phyloP scores from a whole-genome alignment of 1,140 invertebrate genomes.

The Triops longicaudatus region DNA sequence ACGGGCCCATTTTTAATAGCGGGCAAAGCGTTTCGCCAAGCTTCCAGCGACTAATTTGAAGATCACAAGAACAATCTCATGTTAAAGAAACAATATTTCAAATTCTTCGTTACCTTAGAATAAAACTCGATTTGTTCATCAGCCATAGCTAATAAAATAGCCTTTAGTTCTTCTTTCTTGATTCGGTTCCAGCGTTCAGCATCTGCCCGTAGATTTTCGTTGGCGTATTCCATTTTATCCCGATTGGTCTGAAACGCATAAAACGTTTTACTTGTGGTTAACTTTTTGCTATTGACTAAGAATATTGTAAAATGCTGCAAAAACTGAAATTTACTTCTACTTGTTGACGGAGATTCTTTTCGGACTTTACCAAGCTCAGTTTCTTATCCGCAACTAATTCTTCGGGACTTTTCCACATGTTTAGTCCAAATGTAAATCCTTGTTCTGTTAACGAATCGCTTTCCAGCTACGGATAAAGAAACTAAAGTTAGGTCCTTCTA shows the following conservation, averaged over 20 bases:
- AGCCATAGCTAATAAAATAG: constrained; percentile 54
- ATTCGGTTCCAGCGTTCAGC: constrained; percentile 60
- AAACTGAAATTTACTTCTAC: constrained; percentile 42
- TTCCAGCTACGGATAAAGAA: constrained; percentile 24
- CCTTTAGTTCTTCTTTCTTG: constrained; percentile 57
- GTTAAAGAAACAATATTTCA: constrained; percentile 23
- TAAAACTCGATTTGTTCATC: constrained; percentile 60
- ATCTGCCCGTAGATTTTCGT: constrained; percentile 60
- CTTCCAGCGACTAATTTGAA: constrained; percentile 5
- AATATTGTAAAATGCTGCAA: no score
- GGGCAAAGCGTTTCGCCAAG: constrained; percentile 19
- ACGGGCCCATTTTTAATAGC: constrained; percentile 4
- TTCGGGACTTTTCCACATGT: constrained; percentile 47
- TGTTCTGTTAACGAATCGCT: constrained; percentile 23
- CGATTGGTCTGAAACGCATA: constrained; percentile 38
- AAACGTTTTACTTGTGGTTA: constrained; percentile 16
- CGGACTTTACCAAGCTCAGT: constrained; percentile 45
- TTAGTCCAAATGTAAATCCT: constrained; percentile 22
- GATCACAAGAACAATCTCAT: neutral
- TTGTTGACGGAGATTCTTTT: constrained; percentile 48
- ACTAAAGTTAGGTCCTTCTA: neutral
- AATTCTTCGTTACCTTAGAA: constrained; percentile 43
- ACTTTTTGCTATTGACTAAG: neutral
- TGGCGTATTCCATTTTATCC: constrained; percentile 60
- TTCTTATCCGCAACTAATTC: constrained; percentile 46